phyloP scores from a whole-genome alignment of 2,113 vertebrate genomes.

The Mesitornis unicolor region DNA sequence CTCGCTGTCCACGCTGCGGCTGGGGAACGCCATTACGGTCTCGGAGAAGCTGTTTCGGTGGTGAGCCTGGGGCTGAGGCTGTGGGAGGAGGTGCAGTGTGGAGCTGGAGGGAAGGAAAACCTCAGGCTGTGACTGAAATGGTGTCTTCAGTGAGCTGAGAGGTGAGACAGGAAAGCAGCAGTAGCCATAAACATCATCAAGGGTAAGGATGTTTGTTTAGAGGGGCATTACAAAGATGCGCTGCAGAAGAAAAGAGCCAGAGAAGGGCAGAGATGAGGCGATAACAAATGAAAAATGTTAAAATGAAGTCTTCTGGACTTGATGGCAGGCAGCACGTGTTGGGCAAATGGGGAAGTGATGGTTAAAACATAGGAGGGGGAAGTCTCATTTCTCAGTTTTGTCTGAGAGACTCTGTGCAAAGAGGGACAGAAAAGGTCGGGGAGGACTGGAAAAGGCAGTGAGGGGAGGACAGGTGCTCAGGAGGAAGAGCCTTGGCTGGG shows the following conservation, averaged over 20 bases:
- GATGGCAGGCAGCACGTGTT: no score
- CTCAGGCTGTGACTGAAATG: not conserved
- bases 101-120: not conserved
- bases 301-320: not conserved
- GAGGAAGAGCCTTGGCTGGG: not conserved
- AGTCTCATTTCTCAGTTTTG: not conserved
- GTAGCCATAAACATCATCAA: not conserved
- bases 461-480: not conserved
- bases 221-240: not conserved
- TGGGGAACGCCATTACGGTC: not conserved
- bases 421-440: not conserved
- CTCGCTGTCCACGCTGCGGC: rapidly evolving
- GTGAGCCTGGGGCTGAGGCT: not conserved
- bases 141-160: not conserved
- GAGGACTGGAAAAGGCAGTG: not conserved
- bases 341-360: not conserved
- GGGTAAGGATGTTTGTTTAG: not conserved
- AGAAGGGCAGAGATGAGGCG: not conserved
- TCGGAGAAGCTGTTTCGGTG: not conserved
- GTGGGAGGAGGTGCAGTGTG: not conserved
- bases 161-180: not conserved
- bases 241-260: not conserved
- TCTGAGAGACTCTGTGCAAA: not conserved
- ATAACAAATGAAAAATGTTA: not conserved
- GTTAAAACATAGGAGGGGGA: not conserved